Percentiles rank a stretch among this genome's conserved stretches.
These are phyloP conservation scores for Malacosoma neustria DNA, from an alignment of 2,888 invertebrate genomes.

Conservation along the genomic window DNA sequence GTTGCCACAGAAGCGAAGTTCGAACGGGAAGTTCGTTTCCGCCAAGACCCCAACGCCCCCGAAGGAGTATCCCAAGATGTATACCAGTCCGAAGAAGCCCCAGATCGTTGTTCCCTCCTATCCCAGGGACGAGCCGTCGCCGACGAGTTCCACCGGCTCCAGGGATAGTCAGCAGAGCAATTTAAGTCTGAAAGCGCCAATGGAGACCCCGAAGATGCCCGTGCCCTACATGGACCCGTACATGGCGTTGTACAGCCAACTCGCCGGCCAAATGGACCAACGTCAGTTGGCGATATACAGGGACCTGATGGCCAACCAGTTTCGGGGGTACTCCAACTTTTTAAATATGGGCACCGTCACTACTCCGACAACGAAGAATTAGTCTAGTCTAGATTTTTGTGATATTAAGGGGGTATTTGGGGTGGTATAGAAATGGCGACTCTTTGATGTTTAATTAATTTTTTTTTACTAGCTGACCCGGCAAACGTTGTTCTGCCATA, in stretches of 20 bases:
- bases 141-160: constrained; percentile 37
- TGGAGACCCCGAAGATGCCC: constrained; percentile 34
- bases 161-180: constrained; percentile 24
- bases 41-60: constrained; percentile 61
- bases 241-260: constrained; percentile 51
- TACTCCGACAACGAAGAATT: constrained; percentile 65
- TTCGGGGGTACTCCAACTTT: constrained; percentile 44
- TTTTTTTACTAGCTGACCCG: no score
- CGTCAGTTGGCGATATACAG: constrained; percentile 56
- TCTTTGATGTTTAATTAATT: background rate
- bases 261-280: constrained; percentile 56
- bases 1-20: constrained; percentile 62
- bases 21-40: constrained; percentile 71
- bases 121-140: constrained; percentile 47
- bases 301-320: constrained; percentile 53
- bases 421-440: background rate
- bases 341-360: constrained; percentile 36
- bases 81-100: constrained; percentile 29
- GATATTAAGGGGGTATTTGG: constrained; percentile 8
- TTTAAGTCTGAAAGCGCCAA: constrained; percentile 22
- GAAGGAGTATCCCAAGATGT: constrained; percentile 34
- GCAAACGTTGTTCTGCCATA: no score
- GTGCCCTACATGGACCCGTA: constrained; percentile 54
- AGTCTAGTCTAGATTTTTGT: constrained; percentile 20
- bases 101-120: constrained; percentile 51